Evolutionary conservation across 2,888 invertebrate species (phyloP).

Genomic region (Endomychus coccineus): DNA sequence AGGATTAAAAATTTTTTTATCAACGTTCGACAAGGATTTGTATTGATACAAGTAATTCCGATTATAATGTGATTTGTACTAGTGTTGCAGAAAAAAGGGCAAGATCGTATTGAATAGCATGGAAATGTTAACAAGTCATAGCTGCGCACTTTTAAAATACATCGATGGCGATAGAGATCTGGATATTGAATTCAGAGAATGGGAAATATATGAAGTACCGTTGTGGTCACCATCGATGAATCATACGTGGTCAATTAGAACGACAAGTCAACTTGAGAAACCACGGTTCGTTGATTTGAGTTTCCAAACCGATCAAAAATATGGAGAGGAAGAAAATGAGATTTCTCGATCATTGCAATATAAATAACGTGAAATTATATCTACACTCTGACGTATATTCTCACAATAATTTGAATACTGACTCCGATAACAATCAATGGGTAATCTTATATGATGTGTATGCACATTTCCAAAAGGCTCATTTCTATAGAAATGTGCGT

Average conservation of each 20-base stretch:
- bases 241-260: conserved; percentile 33
- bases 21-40: conserved; percentile 37
- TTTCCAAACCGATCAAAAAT: conserved; percentile 35
- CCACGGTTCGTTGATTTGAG: conserved; percentile 35
- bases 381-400: too few species aligned
- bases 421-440: conserved; percentile 25
- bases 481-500: too few species aligned
- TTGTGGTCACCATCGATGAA: conserved; percentile 30
- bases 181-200: conserved; percentile 30
- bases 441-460: too few species aligned
- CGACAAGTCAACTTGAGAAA: conserved; percentile 32
- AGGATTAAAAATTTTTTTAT: too few species aligned
- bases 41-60: conserved; percentile 28
- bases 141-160: conserved; percentile 1
- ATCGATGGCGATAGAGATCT: background rate
- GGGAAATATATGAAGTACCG: conserved; percentile 38
- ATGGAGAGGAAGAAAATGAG: conserved; percentile 20
- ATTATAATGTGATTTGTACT: conserved; percentile 20
- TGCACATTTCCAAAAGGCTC: too few species aligned
- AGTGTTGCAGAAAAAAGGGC: background rate
- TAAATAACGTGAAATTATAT: conserved; percentile 35
- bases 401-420: conserved; percentile 31
- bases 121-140: background rate
- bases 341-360: conserved; percentile 26
- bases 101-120: conserved; percentile 1